Percentiles rank a stretch among this genome's conserved stretches.
Evolutionary conservation across 2,797 vertebrate genomes (phyloP).

Genomic region (Selene dorsalis): DNA sequence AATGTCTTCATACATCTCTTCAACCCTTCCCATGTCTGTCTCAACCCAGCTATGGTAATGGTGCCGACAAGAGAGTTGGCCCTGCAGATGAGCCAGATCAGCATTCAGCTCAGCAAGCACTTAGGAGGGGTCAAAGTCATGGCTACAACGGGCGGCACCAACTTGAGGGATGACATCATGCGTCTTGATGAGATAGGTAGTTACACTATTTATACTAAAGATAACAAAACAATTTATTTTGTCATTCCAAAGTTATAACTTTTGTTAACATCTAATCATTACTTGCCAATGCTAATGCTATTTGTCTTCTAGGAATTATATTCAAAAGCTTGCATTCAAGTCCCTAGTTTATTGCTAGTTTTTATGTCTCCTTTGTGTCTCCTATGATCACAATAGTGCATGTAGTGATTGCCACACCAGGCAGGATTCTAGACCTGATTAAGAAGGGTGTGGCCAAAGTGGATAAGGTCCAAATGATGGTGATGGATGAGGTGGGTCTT

Average conservation of each 20-base stretch:
- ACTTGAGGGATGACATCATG: constrained; percentile 85
- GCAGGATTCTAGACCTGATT: constrained; percentile 84
- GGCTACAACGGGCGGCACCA: constrained; percentile 85
- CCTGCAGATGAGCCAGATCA: constrained; percentile 84
- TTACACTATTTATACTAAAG: no score
- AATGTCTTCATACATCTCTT: constrained; percentile 25
- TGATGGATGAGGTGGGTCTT: constrained; percentile 84
- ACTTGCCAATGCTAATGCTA: background rate
- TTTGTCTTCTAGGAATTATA: background rate
- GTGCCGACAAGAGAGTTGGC: constrained; percentile 85
- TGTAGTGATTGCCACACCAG: constrained; percentile 84
- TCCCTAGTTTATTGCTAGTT: background rate
- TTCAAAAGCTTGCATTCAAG: background rate
- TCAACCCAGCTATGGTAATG: constrained; percentile 80
- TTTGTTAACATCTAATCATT: background rate
- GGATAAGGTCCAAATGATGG: constrained; percentile 78
- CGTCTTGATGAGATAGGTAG: constrained; percentile 84
- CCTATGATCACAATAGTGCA: constrained; percentile 71
- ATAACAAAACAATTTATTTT: background rate
- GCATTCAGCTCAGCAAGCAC: constrained; percentile 84
- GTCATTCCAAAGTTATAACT: background rate
- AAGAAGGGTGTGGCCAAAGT: constrained; percentile 85
- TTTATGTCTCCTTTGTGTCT: constrained; percentile 1
- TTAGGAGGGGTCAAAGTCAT: constrained; percentile 84
- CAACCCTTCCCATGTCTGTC: constrained; percentile 34